Conservation (phyloP, 2,113 vertebrate genomes). For the Trichomycterus rosablanca region DNA sequence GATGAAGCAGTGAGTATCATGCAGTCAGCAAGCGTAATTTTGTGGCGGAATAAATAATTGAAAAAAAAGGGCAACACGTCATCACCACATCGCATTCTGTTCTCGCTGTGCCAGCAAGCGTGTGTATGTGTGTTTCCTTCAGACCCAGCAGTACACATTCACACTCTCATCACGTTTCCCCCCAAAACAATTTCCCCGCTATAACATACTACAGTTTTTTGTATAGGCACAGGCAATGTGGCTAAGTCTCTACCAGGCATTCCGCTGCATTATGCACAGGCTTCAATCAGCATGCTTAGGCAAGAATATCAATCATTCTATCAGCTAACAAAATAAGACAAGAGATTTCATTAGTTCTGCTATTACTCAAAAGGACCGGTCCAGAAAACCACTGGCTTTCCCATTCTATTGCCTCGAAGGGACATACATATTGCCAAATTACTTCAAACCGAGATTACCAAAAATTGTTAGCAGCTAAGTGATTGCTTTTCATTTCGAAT, state of each 20-base stretch:
- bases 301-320: conserved; percentile 61
- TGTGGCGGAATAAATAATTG: too few species aligned
- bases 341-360: conserved; percentile 52
- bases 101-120: not conserved
- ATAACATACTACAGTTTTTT: conserved; percentile 20
- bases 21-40: conserved; percentile 45
- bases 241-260: conserved; percentile 64
- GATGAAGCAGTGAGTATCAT: conserved; percentile 44
- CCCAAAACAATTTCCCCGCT: conserved; percentile 59
- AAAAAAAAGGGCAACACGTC: conserved; percentile 42
- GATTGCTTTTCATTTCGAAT: conserved; percentile 69
- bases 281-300: conserved; percentile 71
- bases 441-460: conserved; percentile 48
- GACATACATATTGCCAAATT: conserved; percentile 60
- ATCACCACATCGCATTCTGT: conserved; percentile 30
- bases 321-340: conserved; percentile 68
- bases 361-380: conserved; percentile 58
- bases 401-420: conserved; percentile 50
- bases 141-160: conserved; percentile 54
- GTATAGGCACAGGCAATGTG: conserved; percentile 68
- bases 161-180: conserved; percentile 53
- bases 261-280: conserved; percentile 64
- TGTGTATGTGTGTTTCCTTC: conserved; percentile 31
- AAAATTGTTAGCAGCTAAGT: conserved; percentile 75
- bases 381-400: conserved; percentile 45